Percentiles rank a stretch among this genome's conserved stretches.
phyloP scores from a whole-genome alignment of 2,888 invertebrate genomes.

The Chloromyia formosa region DNA sequence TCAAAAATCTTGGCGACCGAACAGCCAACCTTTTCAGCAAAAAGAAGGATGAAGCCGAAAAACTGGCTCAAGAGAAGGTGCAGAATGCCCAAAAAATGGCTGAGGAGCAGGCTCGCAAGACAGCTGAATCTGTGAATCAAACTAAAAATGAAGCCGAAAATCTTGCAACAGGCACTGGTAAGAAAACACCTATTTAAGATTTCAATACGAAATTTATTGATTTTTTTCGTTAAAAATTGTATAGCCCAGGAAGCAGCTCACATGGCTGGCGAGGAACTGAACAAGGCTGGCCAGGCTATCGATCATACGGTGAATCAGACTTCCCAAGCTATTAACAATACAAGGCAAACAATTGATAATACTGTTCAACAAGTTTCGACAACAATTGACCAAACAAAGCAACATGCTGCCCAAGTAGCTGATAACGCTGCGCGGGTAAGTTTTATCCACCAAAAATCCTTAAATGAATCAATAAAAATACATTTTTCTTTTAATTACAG shows the following conservation, averaged over 20 bases:
- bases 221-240: slow-evolving; percentile 15
- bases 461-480: too few relatives aligned
- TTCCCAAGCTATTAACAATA: slow-evolving; percentile 56
- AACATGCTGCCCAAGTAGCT: slow-evolving; percentile 59
- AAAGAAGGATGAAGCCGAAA: slow-evolving; percentile 77
- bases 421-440: slow-evolving; percentile 58
- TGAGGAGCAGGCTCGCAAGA: slow-evolving; percentile 72
- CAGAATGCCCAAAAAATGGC: slow-evolving; percentile 70
- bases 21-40: slow-evolving; percentile 75
- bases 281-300: slow-evolving; percentile 61
- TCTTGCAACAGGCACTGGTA: slow-evolving; percentile 66
- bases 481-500: slow-evolving; percentile 52
- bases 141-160: slow-evolving; percentile 68
- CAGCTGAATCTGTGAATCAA: slow-evolving; percentile 69
- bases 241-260: slow-evolving; percentile 63
- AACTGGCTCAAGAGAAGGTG: slow-evolving; percentile 71
- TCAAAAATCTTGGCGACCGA: slow-evolving; percentile 77
- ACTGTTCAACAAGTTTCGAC: slow-evolving; percentile 57
- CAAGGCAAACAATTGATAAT: slow-evolving; percentile 57
- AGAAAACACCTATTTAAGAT: slow-evolving; percentile 44
- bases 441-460: neutral
- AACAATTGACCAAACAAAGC: slow-evolving; percentile 60
- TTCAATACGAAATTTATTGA: neutral
- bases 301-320: slow-evolving; percentile 60
- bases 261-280: slow-evolving; percentile 59